Conservation (phyloP, 2,888 invertebrate species). For the Stramonita haemastoma region DNA sequence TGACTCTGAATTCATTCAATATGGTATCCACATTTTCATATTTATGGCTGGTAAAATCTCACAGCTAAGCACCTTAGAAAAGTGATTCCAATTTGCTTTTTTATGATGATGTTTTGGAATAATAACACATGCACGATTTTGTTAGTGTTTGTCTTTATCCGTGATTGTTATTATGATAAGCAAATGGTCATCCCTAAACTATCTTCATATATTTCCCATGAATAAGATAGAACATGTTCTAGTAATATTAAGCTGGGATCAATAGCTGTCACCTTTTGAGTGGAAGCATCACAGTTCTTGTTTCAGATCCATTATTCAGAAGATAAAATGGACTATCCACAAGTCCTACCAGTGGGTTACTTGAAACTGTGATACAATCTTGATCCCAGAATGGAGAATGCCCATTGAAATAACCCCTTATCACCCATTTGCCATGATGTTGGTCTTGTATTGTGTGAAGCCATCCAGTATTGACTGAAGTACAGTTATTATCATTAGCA, state of each 20-base stretch:
- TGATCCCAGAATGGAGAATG: too few relatives aligned
- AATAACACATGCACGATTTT: neutral
- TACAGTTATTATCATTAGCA: too few relatives aligned
- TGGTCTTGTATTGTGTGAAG: too few relatives aligned
- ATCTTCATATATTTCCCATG: neutral
- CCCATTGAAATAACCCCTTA: too few relatives aligned
- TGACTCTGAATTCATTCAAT: neutral
- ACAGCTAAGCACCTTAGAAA: neutral
- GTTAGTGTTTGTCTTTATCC: neutral
- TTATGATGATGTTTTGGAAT: neutral
- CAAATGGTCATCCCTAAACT: neutral
- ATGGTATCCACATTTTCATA: neutral
- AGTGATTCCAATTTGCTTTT: neutral
- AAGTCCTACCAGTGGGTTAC: neutral
- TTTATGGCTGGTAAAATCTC: neutral
- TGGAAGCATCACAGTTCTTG: neutral
- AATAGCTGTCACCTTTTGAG: neutral
- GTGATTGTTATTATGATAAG: neutral
- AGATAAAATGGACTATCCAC: neutral
- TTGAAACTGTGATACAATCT: too few relatives aligned
- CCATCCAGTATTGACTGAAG: too few relatives aligned
- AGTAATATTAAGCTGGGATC: neutral
- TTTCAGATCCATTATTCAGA: neutral
- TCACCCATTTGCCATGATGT: too few relatives aligned
- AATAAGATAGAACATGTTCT: neutral